Base-by-base conservation (phyloP, 1,140 invertebrate genomes). In the Ostrea edulis region DNA sequence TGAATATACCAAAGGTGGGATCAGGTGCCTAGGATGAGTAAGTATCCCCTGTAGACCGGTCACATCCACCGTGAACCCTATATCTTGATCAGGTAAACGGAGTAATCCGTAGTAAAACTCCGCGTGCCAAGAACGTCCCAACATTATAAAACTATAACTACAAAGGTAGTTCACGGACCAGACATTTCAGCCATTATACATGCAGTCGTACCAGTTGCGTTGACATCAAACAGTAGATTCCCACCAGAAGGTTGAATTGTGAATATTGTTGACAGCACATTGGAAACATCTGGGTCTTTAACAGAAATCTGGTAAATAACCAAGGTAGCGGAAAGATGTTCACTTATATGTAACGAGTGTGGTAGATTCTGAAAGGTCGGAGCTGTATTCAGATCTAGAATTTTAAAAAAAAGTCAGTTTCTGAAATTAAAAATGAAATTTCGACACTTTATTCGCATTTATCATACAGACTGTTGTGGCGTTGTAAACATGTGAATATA, bases 351-450 rank as follows among this genome's bases (percentile, higher is more conserved):
- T 20, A 83, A 14, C 14, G 53, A 22, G 7, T 83, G n/a, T 52
- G 82, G 82, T 52, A 83, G 22, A 53, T 83, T 83, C 11, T 22
- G 53, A 20, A 83, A 52, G 53, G 51, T 52, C 11, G 82, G 82
- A n/a, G 22, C 82, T 83, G 44, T 52, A 52, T 83, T 83, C 29
- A 77, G 29, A 77, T 29, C 68, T 77, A 77, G 22, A 35, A 29
- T 29, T n/a, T 29, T 9, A 35, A 77, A 29, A 9, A 8, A 77
- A 77, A 35, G 0, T 29, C 29, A 22, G 25, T 81, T 12, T 35
- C 9, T 81, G 8, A 35, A 81, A 81, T 2, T 35, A 25, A 25
- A 81, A 51, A 81, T 8, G 29, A 35, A 35, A 17, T 29, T 22
- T 4, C 12, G 35, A 77, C 20, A 29, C 0, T 81, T 1, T 35